Conservation (phyloP, 1,140 invertebrate species). For the Diorhabda carinulata region DNA sequence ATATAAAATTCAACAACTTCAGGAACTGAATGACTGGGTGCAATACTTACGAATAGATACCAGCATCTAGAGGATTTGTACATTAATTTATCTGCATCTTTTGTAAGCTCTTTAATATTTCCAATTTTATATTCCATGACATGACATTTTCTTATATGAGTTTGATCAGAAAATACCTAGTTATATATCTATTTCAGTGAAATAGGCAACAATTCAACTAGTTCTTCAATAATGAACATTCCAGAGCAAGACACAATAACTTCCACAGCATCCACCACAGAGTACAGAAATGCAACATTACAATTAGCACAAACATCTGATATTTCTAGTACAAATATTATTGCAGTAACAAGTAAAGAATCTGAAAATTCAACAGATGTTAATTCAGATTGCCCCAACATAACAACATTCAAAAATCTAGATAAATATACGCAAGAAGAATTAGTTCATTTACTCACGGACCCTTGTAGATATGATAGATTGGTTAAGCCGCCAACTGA, state of each 20-base stretch:
- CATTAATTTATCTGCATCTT: too few relatives aligned
- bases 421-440: slow-evolving; percentile 62
- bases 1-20: too few relatives aligned
- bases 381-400: slow-evolving; percentile 4
- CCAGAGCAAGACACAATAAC: not conserved
- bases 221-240: not conserved
- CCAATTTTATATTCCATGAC: too few relatives aligned
- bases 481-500: slow-evolving; percentile 58
- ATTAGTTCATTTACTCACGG: slow-evolving; percentile 62
- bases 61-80: too few relatives aligned
- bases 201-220: not conserved
- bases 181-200: too few relatives aligned
- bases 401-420: slow-evolving; percentile 13
- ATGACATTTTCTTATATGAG: too few relatives aligned
- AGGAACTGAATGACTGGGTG: too few relatives aligned
- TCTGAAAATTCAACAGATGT: not conserved
- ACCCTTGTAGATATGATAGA: slow-evolving; percentile 72
- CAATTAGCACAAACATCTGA: not conserved
- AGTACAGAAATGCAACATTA: not conserved
- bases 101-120: too few relatives aligned
- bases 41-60: too few relatives aligned
- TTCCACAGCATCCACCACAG: not conserved
- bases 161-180: too few relatives aligned
- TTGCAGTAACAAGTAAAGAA: not conserved
- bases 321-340: not conserved